These are phyloP conservation scores for Ceratotherium simum DNA, from an alignment of 2,113 vertebrate species.

Conservation along the genomic window DNA sequence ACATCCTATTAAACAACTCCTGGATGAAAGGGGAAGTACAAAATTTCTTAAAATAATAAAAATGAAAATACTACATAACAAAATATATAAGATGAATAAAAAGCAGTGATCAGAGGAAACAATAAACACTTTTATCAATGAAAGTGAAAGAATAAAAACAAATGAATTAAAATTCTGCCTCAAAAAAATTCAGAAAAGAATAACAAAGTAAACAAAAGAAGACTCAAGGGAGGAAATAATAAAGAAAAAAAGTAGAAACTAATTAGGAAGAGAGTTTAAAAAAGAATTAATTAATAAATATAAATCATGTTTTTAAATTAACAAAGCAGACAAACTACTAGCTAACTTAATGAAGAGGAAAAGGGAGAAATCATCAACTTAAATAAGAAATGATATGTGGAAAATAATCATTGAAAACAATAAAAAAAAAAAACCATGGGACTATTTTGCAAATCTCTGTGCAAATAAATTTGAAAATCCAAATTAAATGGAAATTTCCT, in stretches of 20 bases:
- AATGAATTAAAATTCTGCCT: too few species aligned
- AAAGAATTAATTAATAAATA: not conserved
- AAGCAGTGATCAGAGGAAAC: not conserved
- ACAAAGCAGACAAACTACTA: not conserved
- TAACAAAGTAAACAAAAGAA: not conserved
- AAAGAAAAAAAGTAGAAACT: not conserved
- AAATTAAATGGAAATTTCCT: not conserved
- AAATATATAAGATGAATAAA: not conserved
- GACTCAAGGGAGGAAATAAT: not conserved
- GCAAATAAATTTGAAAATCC: not conserved
- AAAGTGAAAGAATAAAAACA: not conserved
- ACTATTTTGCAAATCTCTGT: too few species aligned
- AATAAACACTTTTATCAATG: not conserved
- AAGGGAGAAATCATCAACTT: not conserved
- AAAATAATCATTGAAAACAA: not conserved
- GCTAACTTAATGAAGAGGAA: not conserved
- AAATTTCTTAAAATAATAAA: not conserved
- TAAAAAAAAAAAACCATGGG: not conserved
- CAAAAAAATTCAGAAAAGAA: too few species aligned
- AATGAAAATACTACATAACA: not conserved
- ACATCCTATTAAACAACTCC: not conserved
- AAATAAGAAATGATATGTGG: not conserved
- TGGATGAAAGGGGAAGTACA: not conserved
- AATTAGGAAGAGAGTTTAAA: not conserved
- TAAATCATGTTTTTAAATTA: not conserved